Conservation (phyloP, 2,113 vertebrate genomes). For the Oreochromis spilurus region DNA sequence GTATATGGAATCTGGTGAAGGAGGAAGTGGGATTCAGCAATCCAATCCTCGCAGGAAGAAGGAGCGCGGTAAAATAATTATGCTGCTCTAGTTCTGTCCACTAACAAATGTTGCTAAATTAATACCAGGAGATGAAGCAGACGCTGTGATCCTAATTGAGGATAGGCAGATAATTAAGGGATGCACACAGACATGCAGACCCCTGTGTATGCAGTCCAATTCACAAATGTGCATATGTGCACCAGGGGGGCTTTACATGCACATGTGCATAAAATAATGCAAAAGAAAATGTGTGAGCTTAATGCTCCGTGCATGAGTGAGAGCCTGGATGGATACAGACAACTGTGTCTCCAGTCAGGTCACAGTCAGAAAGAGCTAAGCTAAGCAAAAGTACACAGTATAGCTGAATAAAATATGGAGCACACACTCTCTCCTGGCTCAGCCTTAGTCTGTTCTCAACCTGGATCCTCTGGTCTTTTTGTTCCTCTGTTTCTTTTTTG, state of each 20-base stretch:
- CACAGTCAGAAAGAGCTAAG: conserved; percentile 35
- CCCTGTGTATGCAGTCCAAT: neutral
- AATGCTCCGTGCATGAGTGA: neutral
- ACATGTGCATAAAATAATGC: neutral
- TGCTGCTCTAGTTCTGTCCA: conserved; percentile 9
- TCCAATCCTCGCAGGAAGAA: conserved; percentile 49
- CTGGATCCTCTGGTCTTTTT: neutral
- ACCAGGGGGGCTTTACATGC: neutral
- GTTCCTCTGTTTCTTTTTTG: neutral
- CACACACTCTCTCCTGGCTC: conserved; percentile 14
- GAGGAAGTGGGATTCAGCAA: conserved; percentile 61
- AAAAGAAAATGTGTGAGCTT: neutral
- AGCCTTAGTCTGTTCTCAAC: neutral
- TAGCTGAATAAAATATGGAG: conserved; percentile 51
- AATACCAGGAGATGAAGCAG: neutral
- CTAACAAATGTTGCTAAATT: neutral
- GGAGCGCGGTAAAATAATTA: conserved; percentile 41
- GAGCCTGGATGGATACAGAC: neutral
- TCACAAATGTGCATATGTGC: neutral
- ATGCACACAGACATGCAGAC: neutral
- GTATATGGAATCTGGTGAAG: conserved; percentile 49
- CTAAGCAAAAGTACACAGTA: conserved; percentile 49
- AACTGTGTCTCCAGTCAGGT: conserved; percentile 4
- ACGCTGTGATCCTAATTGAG: neutral
- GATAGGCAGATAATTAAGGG: neutral